phyloP scores from a whole-genome alignment of 2,888 invertebrate species.

The Hybos culiciformis region DNA sequence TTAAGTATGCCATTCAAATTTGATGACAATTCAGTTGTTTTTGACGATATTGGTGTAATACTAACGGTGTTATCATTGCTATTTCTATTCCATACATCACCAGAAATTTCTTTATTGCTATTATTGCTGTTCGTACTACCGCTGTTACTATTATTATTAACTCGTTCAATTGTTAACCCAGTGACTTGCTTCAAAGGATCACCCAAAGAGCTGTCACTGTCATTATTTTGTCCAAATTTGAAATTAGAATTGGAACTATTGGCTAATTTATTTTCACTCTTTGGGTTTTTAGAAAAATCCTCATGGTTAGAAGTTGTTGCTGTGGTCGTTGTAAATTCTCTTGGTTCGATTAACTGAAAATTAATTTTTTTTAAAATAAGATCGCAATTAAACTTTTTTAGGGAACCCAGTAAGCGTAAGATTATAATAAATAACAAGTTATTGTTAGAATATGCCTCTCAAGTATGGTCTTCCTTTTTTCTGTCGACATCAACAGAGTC shows the following conservation, averaged over 20 bases:
- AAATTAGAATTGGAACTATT: constrained; percentile 7
- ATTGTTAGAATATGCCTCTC: no score
- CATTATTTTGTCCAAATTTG: constrained; percentile 13
- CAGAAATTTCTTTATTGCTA: not conserved
- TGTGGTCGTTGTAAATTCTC: no score
- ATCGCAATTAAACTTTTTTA: not conserved
- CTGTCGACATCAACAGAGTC: no score
- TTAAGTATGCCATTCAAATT: not conserved
- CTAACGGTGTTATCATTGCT: constrained; percentile 31
- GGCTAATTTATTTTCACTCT: constrained; percentile 24
- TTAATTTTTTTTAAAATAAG: constrained; percentile 17
- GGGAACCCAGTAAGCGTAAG: no score
- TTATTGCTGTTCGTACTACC: not conserved
- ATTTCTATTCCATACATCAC: no score
- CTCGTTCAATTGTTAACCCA: not conserved
- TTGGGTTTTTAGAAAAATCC: constrained; percentile 47
- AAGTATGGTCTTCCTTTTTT: no score
- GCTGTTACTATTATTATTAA: not conserved
- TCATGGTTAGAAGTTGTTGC: constrained; percentile 27
- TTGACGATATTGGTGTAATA: constrained; percentile 23
- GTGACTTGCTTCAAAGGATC: constrained; percentile 5
- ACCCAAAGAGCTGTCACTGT: constrained; percentile 38
- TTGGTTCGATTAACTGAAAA: no score
- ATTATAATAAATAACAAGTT: no score
- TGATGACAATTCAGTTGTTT: constrained; percentile 4